phyloP scores from a whole-genome alignment of 2,797 vertebrate species.

The Diplodus puntazzo region DNA sequence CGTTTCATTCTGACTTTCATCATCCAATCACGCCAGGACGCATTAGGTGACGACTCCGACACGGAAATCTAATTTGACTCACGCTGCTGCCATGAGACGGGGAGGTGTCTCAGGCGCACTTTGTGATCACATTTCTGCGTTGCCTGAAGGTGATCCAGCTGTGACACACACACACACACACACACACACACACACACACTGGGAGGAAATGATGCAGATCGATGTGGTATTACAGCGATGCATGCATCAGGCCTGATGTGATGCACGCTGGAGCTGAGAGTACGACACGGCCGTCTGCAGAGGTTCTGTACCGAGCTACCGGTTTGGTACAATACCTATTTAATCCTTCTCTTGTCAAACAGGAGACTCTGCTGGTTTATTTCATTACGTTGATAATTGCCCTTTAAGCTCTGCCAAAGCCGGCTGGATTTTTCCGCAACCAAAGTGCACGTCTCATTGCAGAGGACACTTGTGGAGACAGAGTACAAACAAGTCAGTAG shows the following conservation, averaged over 20 bases:
- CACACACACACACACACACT: background rate
- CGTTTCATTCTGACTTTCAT: conserved; percentile 55
- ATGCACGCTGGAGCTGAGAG: background rate
- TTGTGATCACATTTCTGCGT: conserved; percentile 54
- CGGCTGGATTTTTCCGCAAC: conserved; percentile 60
- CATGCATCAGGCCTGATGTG: background rate
- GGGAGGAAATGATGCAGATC: background rate
- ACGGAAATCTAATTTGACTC: conserved; percentile 62
- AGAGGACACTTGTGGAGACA: conserved; percentile 23
- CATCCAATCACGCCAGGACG: conserved; percentile 57
- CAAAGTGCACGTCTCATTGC: conserved; percentile 21
- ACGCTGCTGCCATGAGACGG: conserved; percentile 22
- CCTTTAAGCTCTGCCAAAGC: conserved; percentile 57
- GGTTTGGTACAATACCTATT: conserved; percentile 37
- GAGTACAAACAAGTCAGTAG: conserved; percentile 26
- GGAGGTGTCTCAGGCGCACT: conserved; percentile 32
- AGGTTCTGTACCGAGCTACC: conserved; percentile 7
- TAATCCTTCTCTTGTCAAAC: conserved; percentile 66
- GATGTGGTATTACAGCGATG: too few relatives aligned
- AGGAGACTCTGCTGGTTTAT: conserved; percentile 63
- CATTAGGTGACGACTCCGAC: conserved; percentile 46
- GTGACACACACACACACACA: conserved; percentile 6
- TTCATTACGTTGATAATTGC: conserved; percentile 65
- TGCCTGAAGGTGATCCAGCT: conserved; percentile 39
- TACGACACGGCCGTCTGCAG: background rate